phyloP scores from a whole-genome alignment of 2,888 invertebrate species.

The Drosophila kanekoi region DNA sequence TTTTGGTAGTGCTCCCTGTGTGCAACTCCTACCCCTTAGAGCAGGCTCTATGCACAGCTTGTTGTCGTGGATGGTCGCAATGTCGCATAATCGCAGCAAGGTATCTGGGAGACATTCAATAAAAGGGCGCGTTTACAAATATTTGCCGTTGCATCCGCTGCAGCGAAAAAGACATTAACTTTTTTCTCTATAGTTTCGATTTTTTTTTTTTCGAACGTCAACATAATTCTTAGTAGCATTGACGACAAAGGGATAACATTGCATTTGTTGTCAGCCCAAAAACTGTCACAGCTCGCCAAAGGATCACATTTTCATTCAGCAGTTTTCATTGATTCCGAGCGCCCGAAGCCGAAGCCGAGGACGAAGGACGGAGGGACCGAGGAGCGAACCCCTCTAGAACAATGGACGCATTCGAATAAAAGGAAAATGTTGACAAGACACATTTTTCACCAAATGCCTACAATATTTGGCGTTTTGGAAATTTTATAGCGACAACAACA shows the following conservation, averaged over 20 bases:
- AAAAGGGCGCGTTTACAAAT: conserved; percentile 80
- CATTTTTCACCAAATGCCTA: conserved; percentile 72
- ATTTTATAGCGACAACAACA: conserved; percentile 60
- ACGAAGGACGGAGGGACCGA: conserved; percentile 9
- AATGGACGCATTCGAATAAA: conserved; percentile 74
- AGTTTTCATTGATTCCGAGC: conserved; percentile 72
- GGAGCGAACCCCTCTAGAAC: conserved; percentile 35
- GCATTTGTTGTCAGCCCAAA: conserved; percentile 77
- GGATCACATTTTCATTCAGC: conserved; percentile 73
- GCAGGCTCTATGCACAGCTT: conserved; percentile 46
- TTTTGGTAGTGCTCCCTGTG: not conserved
- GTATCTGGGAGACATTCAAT: conserved; percentile 45
- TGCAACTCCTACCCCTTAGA: conserved; percentile 20
- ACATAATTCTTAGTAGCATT: conserved; percentile 78
- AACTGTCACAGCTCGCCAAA: conserved; percentile 74
- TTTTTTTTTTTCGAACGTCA: conserved; percentile 40
- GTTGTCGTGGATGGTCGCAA: conserved; percentile 25
- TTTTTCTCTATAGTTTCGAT: conserved; percentile 24
- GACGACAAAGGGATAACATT: conserved; percentile 81
- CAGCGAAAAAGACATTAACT: conserved; percentile 67
- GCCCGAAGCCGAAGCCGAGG: conserved; percentile 5
- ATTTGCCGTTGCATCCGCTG: conserved; percentile 76
- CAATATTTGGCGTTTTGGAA: conserved; percentile 73
- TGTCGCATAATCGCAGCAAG: conserved; percentile 50
- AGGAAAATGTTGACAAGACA: conserved; percentile 72